Percentiles rank a stretch among this genome's conserved stretches.
Evolutionary conservation across 1,140 invertebrate species (phyloP).

Genomic region (Trichoplusia ni): DNA sequence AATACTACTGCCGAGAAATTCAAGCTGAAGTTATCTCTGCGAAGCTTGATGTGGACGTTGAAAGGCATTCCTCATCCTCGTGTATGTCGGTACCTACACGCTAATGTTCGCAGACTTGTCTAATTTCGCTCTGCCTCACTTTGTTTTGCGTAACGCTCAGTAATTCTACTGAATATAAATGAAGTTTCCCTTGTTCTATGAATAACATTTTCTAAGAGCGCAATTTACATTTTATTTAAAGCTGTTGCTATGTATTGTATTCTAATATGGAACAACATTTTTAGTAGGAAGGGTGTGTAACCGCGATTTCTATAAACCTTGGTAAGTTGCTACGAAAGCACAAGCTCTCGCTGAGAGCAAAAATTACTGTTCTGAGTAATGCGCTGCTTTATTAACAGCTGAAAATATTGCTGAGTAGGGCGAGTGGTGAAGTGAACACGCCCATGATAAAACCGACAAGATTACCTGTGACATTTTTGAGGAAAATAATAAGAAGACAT

Average conservation of each 20-base stretch:
- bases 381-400: constrained; percentile 52
- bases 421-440: constrained; percentile 45
- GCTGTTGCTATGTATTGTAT: constrained; percentile 43
- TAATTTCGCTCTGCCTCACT: constrained; percentile 48
- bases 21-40: constrained; percentile 28
- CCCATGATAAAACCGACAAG: constrained; percentile 47
- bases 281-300: constrained; percentile 1
- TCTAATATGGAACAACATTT: constrained; percentile 35
- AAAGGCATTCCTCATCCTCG: constrained; percentile 32
- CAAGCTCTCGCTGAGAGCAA: constrained; percentile 31
- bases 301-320: constrained; percentile 1
- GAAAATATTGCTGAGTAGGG: constrained; percentile 53
- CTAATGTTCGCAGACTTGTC: constrained; percentile 36
- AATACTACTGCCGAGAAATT: too few species aligned
- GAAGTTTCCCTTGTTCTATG: constrained; percentile 60
- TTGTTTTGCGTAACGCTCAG: constrained; percentile 53
- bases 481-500: constrained; percentile 41
- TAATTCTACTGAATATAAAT: constrained; percentile 66
- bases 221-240: constrained; percentile 57
- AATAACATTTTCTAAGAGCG: constrained; percentile 63
- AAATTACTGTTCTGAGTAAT: constrained; percentile 57
- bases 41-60: constrained; percentile 16
- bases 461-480: constrained; percentile 49
- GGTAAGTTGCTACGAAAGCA: not conserved
- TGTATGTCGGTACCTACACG: not conserved